A percentile compares a stretch with the other conserved stretches of the same genome.
Evolutionary conservation across 2,113 vertebrate species (phyloP).

Genomic region (Pavo muticus): DNA sequence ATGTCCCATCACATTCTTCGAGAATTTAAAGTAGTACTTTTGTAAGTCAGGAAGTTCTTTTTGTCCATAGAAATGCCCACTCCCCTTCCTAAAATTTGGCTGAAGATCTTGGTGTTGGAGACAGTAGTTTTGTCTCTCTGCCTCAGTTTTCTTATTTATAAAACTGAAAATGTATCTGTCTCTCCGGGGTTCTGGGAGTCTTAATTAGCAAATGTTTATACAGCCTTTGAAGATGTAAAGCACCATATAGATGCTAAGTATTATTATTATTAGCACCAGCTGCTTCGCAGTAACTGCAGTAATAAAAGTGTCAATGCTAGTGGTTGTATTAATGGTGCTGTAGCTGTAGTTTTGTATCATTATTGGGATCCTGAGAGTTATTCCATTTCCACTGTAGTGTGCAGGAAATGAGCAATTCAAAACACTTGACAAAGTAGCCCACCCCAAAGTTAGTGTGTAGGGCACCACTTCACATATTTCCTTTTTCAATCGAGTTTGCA

Average conservation of each 20-base stretch:
- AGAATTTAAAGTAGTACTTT: not conserved
- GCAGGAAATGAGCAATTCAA: not conserved
- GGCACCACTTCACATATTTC: not conserved
- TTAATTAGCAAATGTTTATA: slow-evolving; percentile 44
- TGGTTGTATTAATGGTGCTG: not conserved
- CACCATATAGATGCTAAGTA: slow-evolving; percentile 7
- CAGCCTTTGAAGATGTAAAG: slow-evolving; percentile 22
- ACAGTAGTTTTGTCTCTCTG: not conserved
- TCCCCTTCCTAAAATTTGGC: not conserved
- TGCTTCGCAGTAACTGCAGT: slow-evolving; percentile 16
- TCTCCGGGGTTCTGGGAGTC: not conserved
- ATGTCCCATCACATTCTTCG: not conserved
- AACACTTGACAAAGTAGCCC: not conserved
- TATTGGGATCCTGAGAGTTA: not conserved
- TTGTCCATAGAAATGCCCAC: not conserved
- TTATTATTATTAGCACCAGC: slow-evolving; percentile 10
- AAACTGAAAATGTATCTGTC: not conserved
- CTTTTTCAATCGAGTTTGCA: not conserved
- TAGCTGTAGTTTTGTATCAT: not conserved
- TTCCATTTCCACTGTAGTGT: not conserved
- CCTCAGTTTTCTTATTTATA: not conserved
- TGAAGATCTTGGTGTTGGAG: not conserved
- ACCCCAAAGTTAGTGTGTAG: not conserved
- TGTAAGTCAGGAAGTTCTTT: not conserved
- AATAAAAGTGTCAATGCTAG: slow-evolving; percentile 3